Base-by-base conservation (phyloP, 2,888 invertebrate species). In the Phalangium opilio region DNA sequence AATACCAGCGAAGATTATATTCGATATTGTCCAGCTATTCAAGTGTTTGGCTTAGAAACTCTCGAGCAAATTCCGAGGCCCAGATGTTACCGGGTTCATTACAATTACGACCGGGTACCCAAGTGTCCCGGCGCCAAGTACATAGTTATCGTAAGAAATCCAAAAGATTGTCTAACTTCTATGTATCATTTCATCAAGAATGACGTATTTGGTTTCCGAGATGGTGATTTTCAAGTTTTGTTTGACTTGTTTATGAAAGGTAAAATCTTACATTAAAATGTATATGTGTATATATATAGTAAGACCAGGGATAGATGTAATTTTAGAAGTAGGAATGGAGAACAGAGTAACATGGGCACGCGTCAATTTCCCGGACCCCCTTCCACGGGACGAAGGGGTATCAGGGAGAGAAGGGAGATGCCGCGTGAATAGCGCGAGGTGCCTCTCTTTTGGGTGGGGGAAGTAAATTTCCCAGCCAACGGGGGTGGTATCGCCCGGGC, bases 131-230 rank as follows among this genome's bases (percentile, higher is more conserved):
- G 40, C 18, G 44, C 55, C 4, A 54, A 53, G 40, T 55, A 56
- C 34, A 62, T 70, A 36, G 70, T 67, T 52, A 61, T 70, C 27
- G 62, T 63, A 8, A 61, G 70, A 42, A 69, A 70, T 53, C 68
- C 69, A 0, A 68, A 66, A 56, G 70, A 70, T 57, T 62, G 62
- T 11, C 61, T 61, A 3, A 67, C 69, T 3, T 68, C 68, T 1
- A 67, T 62, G 47, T 70, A 59, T 54, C 61, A 66, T 53, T 67
- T 65, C 27, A 45, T 45, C 7, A 44, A 40, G 15, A 14, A 45
- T 2, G 32, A 34, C 14, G 44, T 43, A 34, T 27, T 40, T 10
- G 17, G 18, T 3, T 20, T 32, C 33, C 17, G 39, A 11, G 36
- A 45, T 10, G 38, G 47, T 7, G 59, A 18, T 34, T 60, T 58